Evolutionary conservation across 2,888 invertebrate genomes (phyloP), one percentile per base, ranked within the genome.

Genomic region (Chymomyza amoena): DNA sequence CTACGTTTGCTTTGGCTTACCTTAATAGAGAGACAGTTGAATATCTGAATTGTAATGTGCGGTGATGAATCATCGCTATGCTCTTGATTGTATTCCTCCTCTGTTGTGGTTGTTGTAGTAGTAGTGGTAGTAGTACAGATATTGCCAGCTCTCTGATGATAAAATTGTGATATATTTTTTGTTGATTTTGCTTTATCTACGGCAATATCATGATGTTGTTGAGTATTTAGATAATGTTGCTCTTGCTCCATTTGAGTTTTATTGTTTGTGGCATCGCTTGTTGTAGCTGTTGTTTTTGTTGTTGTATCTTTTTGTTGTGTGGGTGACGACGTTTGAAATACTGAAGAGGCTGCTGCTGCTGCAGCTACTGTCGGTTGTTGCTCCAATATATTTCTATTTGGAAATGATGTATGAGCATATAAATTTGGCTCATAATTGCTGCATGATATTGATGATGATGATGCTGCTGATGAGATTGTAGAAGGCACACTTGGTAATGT

Each of bases 11-110:
- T 80, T 77, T 70, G 71, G 93, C 93, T 94, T 94, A 96, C 96
- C 95, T 95, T 93, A 93, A 96, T 94, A 91, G 95, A 95, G 91
- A 96, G 94, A 93, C 95, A 95, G 93, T 95, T 94, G 93, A 94
- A 95, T 93, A 96, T 94, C 92, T 93, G 93, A 90, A 92, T 92
- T 87, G 93, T 93, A 91, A 93, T 92, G 90, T 92, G 92, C 70
- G 87, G 81, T 90, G 90, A 89, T 90, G 90, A 90, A 84, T 91
- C 91, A 90, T 89, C 89, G 69, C 76, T 77, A 76, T 77, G 76
- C 73, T 83, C 72, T 76, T 83, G 76, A 73, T 79, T 84, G 73
- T 71, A 75, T 60, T 70, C 71, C 61, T 81, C 82, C 68, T 75
- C 73, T 39, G 63, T 10, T 18, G 51, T 51, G n/a, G 51, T n/a